A percentile compares a stretch with the other conserved stretches of the same genome.
Conservation (phyloP, 1,140 invertebrate species). For the Delia radicum region DNA sequence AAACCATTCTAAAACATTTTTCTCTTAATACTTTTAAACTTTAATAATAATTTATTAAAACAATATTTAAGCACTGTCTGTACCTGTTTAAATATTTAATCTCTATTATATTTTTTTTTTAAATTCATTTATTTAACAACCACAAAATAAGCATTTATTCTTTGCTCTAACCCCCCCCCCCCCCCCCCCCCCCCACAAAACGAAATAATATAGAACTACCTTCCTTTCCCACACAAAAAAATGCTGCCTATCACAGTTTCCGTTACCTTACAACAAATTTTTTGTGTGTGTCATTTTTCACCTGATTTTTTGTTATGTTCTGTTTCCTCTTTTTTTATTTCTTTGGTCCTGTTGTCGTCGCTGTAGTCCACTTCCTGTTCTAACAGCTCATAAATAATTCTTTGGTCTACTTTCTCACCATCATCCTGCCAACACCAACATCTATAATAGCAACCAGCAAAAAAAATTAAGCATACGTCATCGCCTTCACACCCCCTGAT, state of each 20-base stretch:
- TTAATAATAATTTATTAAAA: too few species aligned
- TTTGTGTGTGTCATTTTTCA: slow-evolving; percentile 4
- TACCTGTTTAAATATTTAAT: neutral
- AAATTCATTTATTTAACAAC: neutral
- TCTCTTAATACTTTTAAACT: too few species aligned
- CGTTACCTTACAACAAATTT: neutral
- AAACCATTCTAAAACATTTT: too few species aligned
- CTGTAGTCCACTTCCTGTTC: slow-evolving; percentile 15
- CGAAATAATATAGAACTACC: too few species aligned
- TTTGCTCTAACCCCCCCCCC: too few species aligned
- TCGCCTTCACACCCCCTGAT: slow-evolving; percentile 8
- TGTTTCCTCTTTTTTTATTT: neutral
- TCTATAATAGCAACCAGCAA: neutral
- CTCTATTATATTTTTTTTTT: neutral
- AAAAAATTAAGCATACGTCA: slow-evolving; percentile 32
- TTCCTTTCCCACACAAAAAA: neutral
- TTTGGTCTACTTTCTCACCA: slow-evolving; percentile 8
- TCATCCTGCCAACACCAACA: neutral
- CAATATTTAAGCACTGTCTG: neutral
- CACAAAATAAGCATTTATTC: neutral
- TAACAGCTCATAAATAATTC: slow-evolving; percentile 22
- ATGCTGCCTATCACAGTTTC: slow-evolving; percentile 20
- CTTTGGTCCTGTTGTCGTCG: neutral
- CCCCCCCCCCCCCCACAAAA: too few species aligned
- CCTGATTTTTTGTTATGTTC: neutral